Conservation (phyloP, 2,888 invertebrate species). For the Ectemnius continuus region DNA sequence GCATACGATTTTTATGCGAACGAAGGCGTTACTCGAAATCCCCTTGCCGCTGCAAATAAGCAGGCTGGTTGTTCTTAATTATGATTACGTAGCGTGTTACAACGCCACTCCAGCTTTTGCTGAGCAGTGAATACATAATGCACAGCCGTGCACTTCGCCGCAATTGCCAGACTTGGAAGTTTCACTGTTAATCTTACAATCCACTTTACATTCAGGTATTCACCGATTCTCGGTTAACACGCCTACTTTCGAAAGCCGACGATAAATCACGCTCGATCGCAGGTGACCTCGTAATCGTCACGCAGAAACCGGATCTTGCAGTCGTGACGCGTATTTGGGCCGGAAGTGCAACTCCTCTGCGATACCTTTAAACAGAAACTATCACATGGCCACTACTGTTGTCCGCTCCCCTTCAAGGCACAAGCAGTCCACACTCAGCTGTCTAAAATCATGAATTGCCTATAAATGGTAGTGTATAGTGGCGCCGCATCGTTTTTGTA, state of each 20-base stretch:
- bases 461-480: no score
- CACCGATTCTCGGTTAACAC: slow-evolving; percentile 18
- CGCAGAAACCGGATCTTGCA: slow-evolving; percentile 61
- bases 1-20: slow-evolving; percentile 1
- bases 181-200: neutral
- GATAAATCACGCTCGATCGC: slow-evolving; percentile 40
- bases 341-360: slow-evolving; percentile 61
- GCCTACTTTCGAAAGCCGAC: slow-evolving; percentile 44
- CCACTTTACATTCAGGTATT: slow-evolving; percentile 20
- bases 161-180: slow-evolving; percentile 7
- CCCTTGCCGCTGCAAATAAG: neutral
- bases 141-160: neutral
- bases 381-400: neutral
- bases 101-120: neutral
- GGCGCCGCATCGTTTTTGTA: no score
- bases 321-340: slow-evolving; percentile 61
- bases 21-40: neutral
- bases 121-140: neutral
- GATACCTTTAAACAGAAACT: slow-evolving; percentile 58
- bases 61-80: slow-evolving; percentile 7
- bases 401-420: no score
- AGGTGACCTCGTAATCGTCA: slow-evolving; percentile 54
- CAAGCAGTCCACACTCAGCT: no score
- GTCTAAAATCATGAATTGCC: no score
- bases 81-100: neutral